A percentile compares a stretch with the other conserved stretches of the same genome.
phyloP scores from a whole-genome alignment of 2,113 vertebrate genomes.

The Narcine bancroftii region DNA sequence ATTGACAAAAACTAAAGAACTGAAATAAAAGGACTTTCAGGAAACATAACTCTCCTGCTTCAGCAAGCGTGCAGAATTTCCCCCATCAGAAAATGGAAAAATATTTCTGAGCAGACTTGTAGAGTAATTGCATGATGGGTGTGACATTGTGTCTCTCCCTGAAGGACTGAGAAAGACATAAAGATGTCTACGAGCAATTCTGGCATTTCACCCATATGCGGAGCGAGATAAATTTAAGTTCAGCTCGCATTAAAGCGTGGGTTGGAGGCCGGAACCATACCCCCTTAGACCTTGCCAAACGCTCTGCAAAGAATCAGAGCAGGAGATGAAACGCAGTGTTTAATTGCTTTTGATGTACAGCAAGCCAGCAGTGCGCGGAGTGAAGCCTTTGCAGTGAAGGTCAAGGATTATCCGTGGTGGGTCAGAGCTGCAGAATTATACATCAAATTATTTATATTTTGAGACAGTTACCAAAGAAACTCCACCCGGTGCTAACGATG shows the following conservation, averaged over 20 bases:
- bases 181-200: background rate
- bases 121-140: background rate
- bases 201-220: background rate
- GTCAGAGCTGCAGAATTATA: background rate
- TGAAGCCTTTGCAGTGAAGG: background rate
- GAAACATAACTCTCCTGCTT: background rate
- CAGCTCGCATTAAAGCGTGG: background rate
- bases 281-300: background rate
- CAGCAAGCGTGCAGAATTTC: background rate
- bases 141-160: background rate
- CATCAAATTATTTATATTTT: background rate
- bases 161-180: background rate
- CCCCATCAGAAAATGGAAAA: background rate
- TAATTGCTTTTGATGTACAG: background rate
- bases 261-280: slow-evolving; percentile 6
- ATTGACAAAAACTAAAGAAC: background rate
- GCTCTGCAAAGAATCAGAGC: background rate
- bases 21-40: background rate
- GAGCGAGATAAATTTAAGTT: background rate
- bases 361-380: background rate
- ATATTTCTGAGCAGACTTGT: background rate
- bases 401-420: background rate
- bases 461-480: background rate
- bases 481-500: background rate
- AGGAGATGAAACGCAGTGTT: background rate